Conservation (phyloP, 1,140 invertebrate species). For the Geopemphigus sp. region DNA sequence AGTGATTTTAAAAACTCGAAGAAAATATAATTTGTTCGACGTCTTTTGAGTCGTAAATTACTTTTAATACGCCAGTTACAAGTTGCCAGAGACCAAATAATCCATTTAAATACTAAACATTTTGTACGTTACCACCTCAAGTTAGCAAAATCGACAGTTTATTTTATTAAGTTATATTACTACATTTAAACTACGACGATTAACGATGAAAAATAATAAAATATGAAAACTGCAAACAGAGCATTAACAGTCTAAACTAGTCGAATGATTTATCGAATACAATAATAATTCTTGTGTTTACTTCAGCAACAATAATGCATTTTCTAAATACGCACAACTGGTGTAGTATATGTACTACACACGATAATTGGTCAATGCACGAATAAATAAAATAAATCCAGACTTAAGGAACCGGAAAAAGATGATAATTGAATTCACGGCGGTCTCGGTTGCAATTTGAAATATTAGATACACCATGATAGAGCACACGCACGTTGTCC, state of each 20-base stretch:
- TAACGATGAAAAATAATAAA: conserved; percentile 20
- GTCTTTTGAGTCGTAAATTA: conserved; percentile 29
- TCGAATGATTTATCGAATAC: conserved; percentile 2
- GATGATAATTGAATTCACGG: conserved; percentile 34
- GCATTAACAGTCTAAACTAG: neutral
- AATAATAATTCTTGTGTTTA: conserved; percentile 7
- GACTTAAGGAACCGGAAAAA: conserved; percentile 10
- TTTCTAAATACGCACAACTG: neutral
- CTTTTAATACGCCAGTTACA: neutral
- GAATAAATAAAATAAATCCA: conserved; percentile 20
- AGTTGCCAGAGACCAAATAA: conserved; percentile 34
- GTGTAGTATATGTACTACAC: neutral
- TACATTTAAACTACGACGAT: neutral
- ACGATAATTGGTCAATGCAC: neutral
- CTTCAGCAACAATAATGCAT: neutral
- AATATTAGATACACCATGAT: conserved; percentile 30
- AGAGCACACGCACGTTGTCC: conserved; percentile 43
- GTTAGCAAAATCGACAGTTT: conserved; percentile 29
- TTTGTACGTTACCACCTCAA: neutral
- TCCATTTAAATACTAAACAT: neutral
- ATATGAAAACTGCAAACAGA: conserved; percentile 2
- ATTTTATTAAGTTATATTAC: neutral
- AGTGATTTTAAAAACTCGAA: neutral
- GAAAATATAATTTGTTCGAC: conserved; percentile 16
- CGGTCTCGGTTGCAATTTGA: neutral